Base-by-base conservation (phyloP, 2,888 invertebrate species). In the Stenichneumon culpator region DNA sequence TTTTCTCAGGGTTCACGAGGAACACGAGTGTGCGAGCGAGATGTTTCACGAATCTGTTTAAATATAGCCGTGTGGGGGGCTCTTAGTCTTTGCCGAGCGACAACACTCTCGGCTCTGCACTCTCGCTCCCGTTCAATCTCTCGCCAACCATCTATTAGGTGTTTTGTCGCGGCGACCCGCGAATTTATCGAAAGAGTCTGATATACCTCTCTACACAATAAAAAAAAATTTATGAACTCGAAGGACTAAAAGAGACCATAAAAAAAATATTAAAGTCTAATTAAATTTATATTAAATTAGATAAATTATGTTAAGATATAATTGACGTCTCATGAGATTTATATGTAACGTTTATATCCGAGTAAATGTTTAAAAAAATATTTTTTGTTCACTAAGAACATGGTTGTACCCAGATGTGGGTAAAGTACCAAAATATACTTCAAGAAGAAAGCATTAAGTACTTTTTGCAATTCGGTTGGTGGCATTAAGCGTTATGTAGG, bases 41-140 rank as follows among this genome's bases (percentile, higher is more conserved):
- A 67, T 19, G 39, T 39, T 36, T 39, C 39, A 89, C 89, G 89
- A 88, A 89, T 86, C 87, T 82, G 91, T 91, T 92, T 92, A 92
- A 92, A 92, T 92, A 92, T 92, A 92, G 89, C 88, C 84, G 16
- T 60, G 5, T 47, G 14, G 82, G 86, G 88, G 88, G 89, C 87
- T 89, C 89, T 89, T 87, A 87, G 89, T 89, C 87, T 89, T 87
- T 86, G 87, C 82, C 47, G 50, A 50, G 63, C 67, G 19, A 32
- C 77, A 80, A 80, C 79, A 70, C 60, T 22, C 65, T 36, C 36
- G n/a, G 36, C 65, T 65, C n/a, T 65, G 65, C 65, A 68, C 69
- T 65, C 67, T 36, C 36, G 54, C 22, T 72, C 86, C 86, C 83
- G 86, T 87, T 81, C 86, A 70, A 78, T 72, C 72, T 74, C 63